phyloP scores from a whole-genome alignment of 2,797 vertebrate genomes.

The Linurgus olivaceus region DNA sequence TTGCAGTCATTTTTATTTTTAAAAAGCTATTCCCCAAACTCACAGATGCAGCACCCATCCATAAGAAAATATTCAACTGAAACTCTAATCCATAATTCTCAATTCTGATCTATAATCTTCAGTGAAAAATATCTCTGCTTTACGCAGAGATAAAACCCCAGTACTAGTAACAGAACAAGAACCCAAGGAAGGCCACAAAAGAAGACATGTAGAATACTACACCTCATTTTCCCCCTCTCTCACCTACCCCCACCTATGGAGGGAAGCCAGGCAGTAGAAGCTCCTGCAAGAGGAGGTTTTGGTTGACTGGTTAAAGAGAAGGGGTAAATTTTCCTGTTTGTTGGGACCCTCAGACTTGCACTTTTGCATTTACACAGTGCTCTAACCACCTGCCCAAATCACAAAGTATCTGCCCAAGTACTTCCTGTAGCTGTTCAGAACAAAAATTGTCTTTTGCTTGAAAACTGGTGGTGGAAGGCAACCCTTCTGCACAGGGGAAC shows the following conservation, averaged over 20 bases:
- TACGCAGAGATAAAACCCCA: accelerated
- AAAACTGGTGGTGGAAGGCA: not conserved
- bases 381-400: not conserved
- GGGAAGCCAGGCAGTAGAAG: not conserved
- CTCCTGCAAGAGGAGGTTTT: too few relatives aligned
- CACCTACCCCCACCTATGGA: accelerated
- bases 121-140: not conserved
- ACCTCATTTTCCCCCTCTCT: not conserved
- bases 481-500: not conserved
- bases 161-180: not conserved
- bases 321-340: accelerated
- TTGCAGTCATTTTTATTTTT: not conserved
- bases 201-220: accelerated
- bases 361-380: not conserved
- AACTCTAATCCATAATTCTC: not conserved
- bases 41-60: not conserved
- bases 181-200: not conserved
- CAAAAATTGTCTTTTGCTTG: not conserved
- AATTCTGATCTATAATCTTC: not conserved
- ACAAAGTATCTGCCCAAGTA: not conserved
- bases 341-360: not conserved
- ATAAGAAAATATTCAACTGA: not conserved
- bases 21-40: not conserved
- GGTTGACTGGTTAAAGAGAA: accelerated
- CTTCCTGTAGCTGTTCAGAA: not conserved